phyloP scores from a whole-genome alignment of 2,113 vertebrate genomes.

The Ageneiosus marmoratus region DNA sequence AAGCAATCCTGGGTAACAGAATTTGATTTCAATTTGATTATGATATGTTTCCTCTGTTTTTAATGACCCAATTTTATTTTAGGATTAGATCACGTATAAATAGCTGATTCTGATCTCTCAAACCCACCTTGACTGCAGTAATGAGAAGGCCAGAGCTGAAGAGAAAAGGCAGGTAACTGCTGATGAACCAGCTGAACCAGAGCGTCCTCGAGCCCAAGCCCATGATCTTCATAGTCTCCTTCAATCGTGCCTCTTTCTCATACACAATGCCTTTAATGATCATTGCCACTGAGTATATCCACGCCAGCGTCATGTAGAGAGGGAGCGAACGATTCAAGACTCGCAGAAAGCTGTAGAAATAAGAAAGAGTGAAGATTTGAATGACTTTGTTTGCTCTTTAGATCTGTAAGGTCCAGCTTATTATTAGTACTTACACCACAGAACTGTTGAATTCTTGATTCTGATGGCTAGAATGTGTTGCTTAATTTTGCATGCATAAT shows the following conservation, averaged over 20 bases:
- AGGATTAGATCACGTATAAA: background rate
- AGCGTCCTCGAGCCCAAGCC: slow-evolving; percentile 79
- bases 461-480: background rate
- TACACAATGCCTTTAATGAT: slow-evolving; percentile 89
- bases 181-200: slow-evolving; percentile 92
- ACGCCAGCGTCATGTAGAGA: slow-evolving; percentile 88
- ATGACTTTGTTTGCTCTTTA: background rate
- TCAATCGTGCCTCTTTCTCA: slow-evolving; percentile 87
- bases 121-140: slow-evolving; percentile 79
- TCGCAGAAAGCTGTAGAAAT: slow-evolving; percentile 79
- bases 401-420: background rate
- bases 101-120: background rate
- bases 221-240: slow-evolving; percentile 90
- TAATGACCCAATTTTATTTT: background rate
- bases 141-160: slow-evolving; percentile 80
- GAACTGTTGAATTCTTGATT: background rate
- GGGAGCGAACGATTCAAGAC: slow-evolving; percentile 84
- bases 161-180: slow-evolving; percentile 84
- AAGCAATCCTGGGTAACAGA: background rate
- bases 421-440: background rate
- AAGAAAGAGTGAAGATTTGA: background rate
- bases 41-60: background rate
- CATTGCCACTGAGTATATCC: slow-evolving; percentile 93
- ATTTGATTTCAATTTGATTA: background rate
- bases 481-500: background rate